phyloP scores from a whole-genome alignment of 2,888 invertebrate genomes.

The Sepiola atlantica region DNA sequence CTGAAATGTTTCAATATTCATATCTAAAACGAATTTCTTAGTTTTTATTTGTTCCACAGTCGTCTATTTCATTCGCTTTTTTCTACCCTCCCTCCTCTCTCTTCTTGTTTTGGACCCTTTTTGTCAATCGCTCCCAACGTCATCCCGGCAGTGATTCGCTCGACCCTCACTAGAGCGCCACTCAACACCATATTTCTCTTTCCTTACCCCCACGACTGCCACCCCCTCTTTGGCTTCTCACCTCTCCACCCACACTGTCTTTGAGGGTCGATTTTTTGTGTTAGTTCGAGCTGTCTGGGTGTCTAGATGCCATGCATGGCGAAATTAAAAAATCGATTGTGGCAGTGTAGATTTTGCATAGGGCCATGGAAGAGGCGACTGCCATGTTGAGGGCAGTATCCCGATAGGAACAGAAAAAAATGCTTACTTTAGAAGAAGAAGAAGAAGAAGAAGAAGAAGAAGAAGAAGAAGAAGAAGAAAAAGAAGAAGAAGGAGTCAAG shows the following conservation, averaged over 20 bases:
- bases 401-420: not conserved
- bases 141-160: not conserved
- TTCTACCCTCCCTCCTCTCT: not conserved
- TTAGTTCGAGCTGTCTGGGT: conserved; percentile 32
- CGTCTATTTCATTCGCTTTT: not conserved
- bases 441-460: not conserved
- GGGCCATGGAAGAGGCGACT: conserved; percentile 32
- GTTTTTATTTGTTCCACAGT: not conserved
- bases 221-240: not conserved
- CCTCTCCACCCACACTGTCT: not conserved
- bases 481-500: not conserved
- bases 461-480: no score
- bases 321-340: conserved; percentile 32
- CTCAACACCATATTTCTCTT: not conserved
- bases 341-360: conserved; percentile 12
- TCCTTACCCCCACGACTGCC: not conserved
- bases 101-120: not conserved
- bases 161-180: not conserved
- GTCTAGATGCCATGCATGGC: conserved; percentile 32
- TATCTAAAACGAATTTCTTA: not conserved
- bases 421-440: not conserved
- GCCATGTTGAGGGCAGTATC: conserved; percentile 32
- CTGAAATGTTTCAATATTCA: not conserved
- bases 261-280: conserved; percentile 22
- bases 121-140: not conserved